Conservation (phyloP, 2,113 vertebrate genomes). For the Chlorocebus sabaeus region DNA sequence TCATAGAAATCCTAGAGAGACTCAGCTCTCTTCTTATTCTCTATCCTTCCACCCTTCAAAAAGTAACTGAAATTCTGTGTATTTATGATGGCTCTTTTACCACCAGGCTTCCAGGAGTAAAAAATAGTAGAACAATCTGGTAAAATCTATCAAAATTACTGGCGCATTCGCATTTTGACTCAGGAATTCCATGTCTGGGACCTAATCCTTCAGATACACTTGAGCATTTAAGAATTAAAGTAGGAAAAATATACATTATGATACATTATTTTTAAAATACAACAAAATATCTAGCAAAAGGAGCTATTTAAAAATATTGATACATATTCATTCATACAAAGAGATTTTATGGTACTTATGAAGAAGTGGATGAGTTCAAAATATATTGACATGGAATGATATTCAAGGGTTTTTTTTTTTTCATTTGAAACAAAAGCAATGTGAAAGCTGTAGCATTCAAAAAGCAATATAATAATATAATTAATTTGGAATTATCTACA, state of each 20-base stretch:
- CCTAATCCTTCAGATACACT: neutral
- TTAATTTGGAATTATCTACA: neutral
- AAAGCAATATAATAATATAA: neutral
- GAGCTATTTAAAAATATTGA: neutral
- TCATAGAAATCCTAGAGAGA: neutral
- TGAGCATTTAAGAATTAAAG: neutral
- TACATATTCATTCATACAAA: neutral
- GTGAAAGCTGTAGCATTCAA: too few species aligned
- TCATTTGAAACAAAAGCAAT: neutral
- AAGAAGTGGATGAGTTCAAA: neutral
- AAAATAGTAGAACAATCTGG: neutral
- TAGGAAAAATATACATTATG: neutral
- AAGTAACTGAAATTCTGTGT: neutral
- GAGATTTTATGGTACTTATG: neutral
- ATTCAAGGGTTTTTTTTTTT: accelerated
- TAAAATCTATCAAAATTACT: neutral
- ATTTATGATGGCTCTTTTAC: neutral
- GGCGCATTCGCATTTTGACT: too few species aligned
- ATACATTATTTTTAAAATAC: neutral
- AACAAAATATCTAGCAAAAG: neutral
- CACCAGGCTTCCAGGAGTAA: neutral
- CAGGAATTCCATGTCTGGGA: neutral
- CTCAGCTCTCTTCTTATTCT: neutral
- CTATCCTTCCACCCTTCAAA: neutral
- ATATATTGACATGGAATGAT: neutral